Base-by-base conservation (phyloP, 2,888 invertebrate genomes). In the Netelia virgata region DNA sequence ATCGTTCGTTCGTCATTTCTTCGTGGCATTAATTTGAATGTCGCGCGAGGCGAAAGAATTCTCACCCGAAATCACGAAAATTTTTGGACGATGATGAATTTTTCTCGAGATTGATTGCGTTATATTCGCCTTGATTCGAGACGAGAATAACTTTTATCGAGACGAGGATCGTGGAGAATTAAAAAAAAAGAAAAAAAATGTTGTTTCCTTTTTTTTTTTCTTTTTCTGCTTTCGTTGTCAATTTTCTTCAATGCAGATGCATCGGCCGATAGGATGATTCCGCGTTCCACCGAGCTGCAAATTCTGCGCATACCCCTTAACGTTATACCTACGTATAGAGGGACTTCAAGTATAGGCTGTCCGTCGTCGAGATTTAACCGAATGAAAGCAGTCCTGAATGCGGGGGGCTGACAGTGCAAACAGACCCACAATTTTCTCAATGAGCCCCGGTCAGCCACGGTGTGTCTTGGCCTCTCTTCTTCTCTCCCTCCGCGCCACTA, bases 391-490 rank as follows among this genome's bases (percentile, higher is more conserved):
- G 91, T 92, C 90, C 89, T 55, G 81, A 81, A 77, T 59, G 84
- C 77, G 74, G 77, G 88, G 89, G 87, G 90, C 93, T 93, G 93
- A 93, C 93, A 93, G 92, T 92, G 90, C 91, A 92, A 93, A 92
- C 92, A 93, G 92, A 91, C 93, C 92, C 90, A 89, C 93, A 93
- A 93, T 93, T 92, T 93, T 92, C 92, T 92, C 92, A 92, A 92
- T 92, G 92, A 92, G 90, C 91, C 84, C 90, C 86, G 88, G 90
- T 91, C 69, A 74, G 69, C 47, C 68, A 28, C 10, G 64, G 18
- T 3, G n/a, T 69, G 28, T 69, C 78, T 69, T 59, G 28, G 28
- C 36, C 68, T 14, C 57, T 55, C 61, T 61, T 70, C 14, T 47
- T 72, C 80, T 63, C 57, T 79, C 68, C 41, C 43, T 64, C 23